These are phyloP conservation scores for Heteromurus nitidus DNA, from an alignment of 2,888 invertebrate genomes.

Conservation along the genomic window DNA sequence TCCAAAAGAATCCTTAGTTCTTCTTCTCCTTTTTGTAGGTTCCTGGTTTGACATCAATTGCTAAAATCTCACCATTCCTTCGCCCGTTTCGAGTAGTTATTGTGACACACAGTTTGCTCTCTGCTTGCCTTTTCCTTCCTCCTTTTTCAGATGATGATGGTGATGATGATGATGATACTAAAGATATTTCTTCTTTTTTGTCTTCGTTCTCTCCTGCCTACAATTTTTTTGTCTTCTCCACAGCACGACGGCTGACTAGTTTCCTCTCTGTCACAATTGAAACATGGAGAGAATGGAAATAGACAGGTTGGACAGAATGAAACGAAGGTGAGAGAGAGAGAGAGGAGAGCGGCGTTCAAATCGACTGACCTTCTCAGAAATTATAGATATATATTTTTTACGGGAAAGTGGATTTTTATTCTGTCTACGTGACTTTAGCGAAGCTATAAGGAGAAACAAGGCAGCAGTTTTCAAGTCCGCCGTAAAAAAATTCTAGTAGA, in stretches of 20 bases:
- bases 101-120: background rate
- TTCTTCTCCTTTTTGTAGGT: background rate
- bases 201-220: background rate
- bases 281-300: background rate
- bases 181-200: background rate
- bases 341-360: no score
- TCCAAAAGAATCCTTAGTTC: background rate
- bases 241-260: background rate
- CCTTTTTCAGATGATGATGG: background rate
- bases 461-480: no score
- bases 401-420: no score
- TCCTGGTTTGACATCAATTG: background rate
- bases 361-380: no score
- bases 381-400: no score
- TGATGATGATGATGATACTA: background rate
- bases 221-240: background rate
- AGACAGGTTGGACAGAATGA: background rate
- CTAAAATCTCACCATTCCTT: background rate
- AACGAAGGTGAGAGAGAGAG: background rate
- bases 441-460: no score
- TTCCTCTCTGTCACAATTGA: background rate
- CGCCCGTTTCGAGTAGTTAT: background rate
- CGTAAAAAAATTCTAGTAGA: no score
- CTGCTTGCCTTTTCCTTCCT: background rate
- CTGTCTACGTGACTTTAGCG: no score